Base-by-base conservation (phyloP, 2,888 invertebrate genomes). In the Allygus modestus region DNA sequence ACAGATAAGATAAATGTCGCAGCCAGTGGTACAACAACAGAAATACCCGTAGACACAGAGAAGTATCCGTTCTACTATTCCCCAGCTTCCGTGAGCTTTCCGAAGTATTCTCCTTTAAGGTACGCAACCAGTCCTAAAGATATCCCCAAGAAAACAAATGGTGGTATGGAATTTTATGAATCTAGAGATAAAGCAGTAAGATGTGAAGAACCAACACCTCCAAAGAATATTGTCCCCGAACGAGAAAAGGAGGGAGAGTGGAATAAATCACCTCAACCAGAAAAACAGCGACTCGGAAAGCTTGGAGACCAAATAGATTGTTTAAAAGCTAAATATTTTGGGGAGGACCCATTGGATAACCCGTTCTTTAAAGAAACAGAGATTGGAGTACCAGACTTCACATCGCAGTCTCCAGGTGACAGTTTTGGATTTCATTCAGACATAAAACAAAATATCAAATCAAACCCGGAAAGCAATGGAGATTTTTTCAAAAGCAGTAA, bases 301-400 rank as follows among this genome's bases (percentile, higher is more conserved):
- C 90, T 96, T 28, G 96, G 95, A 0, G 94, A 94, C 86, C 94
- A 95, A 91, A 94, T 96, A 26, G 94, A 94, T 86, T 96, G 96
- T 88, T 93, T 94, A 37, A 95, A 95, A 89, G 91, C 91, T 0
- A 95, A 95, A 90, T 95, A 94, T 89, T 96, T 96, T 89, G 96
- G 95, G 0, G 91, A 92, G 85, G 93, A 96, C 89, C 96, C 96
- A 0, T 90, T 96, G 83, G 95, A 95, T 87, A 96, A 94, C 90
- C 96, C 95, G 0, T 91, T 96, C 87, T 96, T 96, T 88, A 87
- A 89, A 51, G 91, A 92, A 79, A 89, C 89, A 73, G 83, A 87
- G 17, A 88, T 91, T 1, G 89, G 89, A 0, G 85, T 88, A 1
- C 89, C 90, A 0, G 84, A 87, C 17, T 33, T 58, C 31, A 33